These are phyloP conservation scores for Rousettus leschenaultii DNA, from an alignment of 2,113 vertebrate species.

Conservation along the genomic window DNA sequence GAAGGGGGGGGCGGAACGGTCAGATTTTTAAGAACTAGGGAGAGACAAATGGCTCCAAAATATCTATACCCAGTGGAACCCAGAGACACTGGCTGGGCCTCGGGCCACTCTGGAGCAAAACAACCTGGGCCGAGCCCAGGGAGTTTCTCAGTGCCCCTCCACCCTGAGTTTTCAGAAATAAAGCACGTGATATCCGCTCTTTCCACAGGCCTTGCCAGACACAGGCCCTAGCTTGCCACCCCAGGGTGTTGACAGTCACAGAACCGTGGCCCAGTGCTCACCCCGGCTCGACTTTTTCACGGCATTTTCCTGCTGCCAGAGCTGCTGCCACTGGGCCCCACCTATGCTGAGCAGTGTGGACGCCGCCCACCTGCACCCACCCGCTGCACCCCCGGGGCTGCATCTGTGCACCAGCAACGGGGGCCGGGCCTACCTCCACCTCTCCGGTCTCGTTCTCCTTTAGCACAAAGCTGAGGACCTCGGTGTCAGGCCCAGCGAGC, in stretches of 20 bases:
- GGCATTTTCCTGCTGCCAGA: neutral
- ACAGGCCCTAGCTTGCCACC: neutral
- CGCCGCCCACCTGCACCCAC: fast-evolving
- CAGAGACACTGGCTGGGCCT: neutral
- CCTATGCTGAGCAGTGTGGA: neutral
- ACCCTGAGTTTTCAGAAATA: neutral
- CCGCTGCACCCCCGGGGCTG: neutral
- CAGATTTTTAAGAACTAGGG: neutral
- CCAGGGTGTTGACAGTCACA: neutral
- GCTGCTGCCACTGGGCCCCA: neutral
- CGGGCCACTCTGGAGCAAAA: neutral
- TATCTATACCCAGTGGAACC: neutral
- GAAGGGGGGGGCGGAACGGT: no score
- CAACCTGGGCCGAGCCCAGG: neutral
- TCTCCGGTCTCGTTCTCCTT: constrained; percentile 97
- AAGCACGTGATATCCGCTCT: neutral
- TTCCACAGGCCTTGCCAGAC: neutral
- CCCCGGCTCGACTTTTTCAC: neutral
- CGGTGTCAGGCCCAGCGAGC: constrained; percentile 89
- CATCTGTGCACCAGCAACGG: no score
- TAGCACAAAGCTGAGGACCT: constrained; percentile 92
- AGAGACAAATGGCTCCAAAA: neutral
- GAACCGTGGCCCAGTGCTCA: neutral
- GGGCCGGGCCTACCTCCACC: constrained; percentile 88
- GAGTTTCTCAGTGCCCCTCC: neutral